A percentile compares a stretch with the other conserved stretches of the same genome.
phyloP scores from a whole-genome alignment of 1,140 invertebrate species.

The Aphidius gifuensis region DNA sequence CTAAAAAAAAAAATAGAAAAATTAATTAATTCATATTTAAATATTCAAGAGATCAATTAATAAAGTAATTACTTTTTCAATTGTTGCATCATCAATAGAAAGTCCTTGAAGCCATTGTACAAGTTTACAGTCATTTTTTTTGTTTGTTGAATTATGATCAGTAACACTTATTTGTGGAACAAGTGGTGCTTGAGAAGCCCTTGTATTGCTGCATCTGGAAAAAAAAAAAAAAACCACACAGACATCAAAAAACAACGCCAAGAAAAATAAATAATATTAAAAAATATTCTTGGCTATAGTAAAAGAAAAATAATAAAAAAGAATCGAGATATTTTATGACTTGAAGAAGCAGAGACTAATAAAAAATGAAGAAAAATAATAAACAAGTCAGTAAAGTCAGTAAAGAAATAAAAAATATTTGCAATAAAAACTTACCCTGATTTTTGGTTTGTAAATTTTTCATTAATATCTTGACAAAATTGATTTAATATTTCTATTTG shows the following conservation, averaged over 20 bases:
- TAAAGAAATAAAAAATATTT: conserved; percentile 6
- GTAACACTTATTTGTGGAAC: conserved; percentile 45
- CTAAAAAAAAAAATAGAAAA: conserved; percentile 47
- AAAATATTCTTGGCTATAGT: too few relatives aligned
- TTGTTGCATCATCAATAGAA: conserved; percentile 58
- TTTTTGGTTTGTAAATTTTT: conserved; percentile 35
- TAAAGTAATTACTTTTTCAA: conserved; percentile 52
- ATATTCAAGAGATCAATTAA: conserved; percentile 26
- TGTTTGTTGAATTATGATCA: conserved; percentile 28
- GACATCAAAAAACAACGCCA: too few relatives aligned
- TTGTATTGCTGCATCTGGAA: conserved; percentile 24
- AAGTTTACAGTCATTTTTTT: conserved; percentile 50
- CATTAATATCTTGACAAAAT: conserved; percentile 48
- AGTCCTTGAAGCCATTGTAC: conserved; percentile 61
- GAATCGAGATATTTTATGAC: too few relatives aligned
- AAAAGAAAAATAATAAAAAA: too few relatives aligned
- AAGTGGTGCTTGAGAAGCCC: conserved; percentile 24
- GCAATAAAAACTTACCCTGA: conserved; percentile 33
- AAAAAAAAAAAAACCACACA: conserved; percentile 1
- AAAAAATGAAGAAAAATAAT: too few relatives aligned
- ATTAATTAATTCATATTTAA: conserved; percentile 27
- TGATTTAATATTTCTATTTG: conserved; percentile 56
- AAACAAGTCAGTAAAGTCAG: too few relatives aligned
- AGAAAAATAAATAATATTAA: too few relatives aligned
- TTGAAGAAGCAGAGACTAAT: too few relatives aligned